These are phyloP conservation scores for Ptychobarbus kaznakovi DNA, from an alignment of 2,797 vertebrate species.

Conservation along the genomic window DNA sequence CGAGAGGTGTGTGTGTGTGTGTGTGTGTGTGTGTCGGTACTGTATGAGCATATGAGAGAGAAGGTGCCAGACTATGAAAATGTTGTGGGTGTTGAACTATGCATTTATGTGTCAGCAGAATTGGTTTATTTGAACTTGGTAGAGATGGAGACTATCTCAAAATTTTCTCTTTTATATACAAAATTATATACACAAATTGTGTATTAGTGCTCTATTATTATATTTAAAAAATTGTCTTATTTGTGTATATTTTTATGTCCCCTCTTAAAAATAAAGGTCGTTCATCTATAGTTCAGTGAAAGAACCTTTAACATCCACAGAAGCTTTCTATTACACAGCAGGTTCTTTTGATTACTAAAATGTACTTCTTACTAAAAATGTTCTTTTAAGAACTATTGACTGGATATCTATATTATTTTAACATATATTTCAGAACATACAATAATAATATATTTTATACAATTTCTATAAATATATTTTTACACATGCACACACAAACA, in stretches of 20 bases:
- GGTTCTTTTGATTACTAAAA: neutral
- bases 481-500: no score
- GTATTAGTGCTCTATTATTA: neutral
- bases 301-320: neutral
- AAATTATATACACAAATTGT: no score
- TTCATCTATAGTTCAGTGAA: neutral
- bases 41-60: slow-evolving; percentile 35
- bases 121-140: slow-evolving; percentile 38
- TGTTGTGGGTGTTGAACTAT: slow-evolving; percentile 25
- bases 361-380: neutral
- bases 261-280: neutral
- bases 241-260: neutral
- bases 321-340: neutral
- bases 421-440: neutral
- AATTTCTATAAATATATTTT: no score
- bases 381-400: neutral
- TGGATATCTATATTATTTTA: neutral
- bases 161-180: neutral
- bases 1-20: slow-evolving; percentile 45
- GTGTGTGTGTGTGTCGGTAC: slow-evolving; percentile 4
- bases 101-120: slow-evolving; percentile 39
- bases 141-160: neutral
- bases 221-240: neutral
- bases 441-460: neutral
- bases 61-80: slow-evolving; percentile 28